These are phyloP conservation scores for Xenopus borealis DNA, from an alignment of 2,113 vertebrate species.

Conservation along the genomic window DNA sequence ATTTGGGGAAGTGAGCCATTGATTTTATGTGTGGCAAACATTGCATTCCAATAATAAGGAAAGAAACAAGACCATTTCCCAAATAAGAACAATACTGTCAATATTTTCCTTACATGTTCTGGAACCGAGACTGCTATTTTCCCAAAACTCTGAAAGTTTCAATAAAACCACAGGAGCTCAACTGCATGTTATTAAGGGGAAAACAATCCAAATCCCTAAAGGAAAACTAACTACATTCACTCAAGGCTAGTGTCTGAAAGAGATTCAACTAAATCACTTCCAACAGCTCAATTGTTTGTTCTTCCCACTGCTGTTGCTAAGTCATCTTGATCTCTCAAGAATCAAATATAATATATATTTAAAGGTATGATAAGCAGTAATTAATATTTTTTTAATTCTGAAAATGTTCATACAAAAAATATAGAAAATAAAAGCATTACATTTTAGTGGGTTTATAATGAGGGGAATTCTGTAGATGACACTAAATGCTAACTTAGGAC, in stretches of 20 bases:
- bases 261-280: not conserved
- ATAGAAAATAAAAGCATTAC: no score
- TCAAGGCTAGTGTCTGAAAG: slow-evolving; percentile 17
- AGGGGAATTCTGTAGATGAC: no score
- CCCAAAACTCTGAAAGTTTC: slow-evolving; percentile 27
- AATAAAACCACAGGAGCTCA: slow-evolving; percentile 34
- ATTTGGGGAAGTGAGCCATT: no score
- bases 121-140: slow-evolving; percentile 36
- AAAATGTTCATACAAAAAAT: no score
- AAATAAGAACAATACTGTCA: slow-evolving; percentile 21
- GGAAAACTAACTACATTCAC: slow-evolving; percentile 35
- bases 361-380: no score
- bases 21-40: no score
- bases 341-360: no score
- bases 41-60: no score
- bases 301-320: not conserved
- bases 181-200: slow-evolving; percentile 32
- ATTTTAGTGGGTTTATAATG: no score
- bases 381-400: no score
- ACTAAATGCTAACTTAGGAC: no score
- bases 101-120: slow-evolving; percentile 20
- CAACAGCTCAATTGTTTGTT: not conserved
- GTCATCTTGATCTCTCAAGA: not conserved
- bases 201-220: slow-evolving; percentile 33
- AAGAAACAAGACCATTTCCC: slow-evolving; percentile 1